A percentile compares a stretch with the other conserved stretches of the same genome.
phyloP scores from a whole-genome alignment of 35 echinoderm and acorn worm species.

The Stichopus chloronotus region DNA sequence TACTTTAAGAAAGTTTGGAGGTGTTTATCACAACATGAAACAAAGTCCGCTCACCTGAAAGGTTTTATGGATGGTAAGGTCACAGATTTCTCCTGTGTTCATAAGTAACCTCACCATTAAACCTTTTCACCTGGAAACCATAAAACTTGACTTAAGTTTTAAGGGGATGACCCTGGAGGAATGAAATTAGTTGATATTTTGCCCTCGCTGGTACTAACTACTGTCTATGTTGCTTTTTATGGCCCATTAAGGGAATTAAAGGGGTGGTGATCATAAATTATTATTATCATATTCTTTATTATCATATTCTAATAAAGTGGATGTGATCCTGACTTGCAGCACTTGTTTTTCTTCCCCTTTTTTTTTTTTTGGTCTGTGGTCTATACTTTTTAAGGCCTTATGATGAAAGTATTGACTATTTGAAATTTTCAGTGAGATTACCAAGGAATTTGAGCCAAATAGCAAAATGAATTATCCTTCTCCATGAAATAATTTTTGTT shows the following conservation, averaged over 20 bases:
- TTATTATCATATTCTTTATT: no score
- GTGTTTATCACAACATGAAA: conserved; percentile 40
- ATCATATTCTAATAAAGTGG: no score
- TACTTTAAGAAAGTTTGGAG: background rate
- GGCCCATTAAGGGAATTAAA: background rate
- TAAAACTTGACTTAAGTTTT: conserved; percentile 19
- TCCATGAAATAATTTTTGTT: no score
- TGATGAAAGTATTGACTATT: no score
- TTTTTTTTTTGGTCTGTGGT: no score
- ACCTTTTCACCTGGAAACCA: conserved; percentile 41
- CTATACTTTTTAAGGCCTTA: no score
- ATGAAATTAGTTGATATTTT: background rate
- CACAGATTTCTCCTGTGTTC: background rate
- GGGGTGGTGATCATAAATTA: background rate
- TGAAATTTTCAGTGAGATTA: no score
- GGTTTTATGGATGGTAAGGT: background rate
- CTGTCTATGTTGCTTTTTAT: conserved; percentile 16
- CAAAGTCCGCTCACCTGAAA: conserved; percentile 1
- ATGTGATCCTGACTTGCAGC: no score
- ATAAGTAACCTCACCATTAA: background rate
- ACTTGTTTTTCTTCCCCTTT: no score
- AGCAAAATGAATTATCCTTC: no score
- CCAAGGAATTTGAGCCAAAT: no score
- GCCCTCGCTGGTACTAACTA: background rate
- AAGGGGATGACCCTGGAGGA: conserved; percentile 3